Evolutionary conservation across 1,140 invertebrate genomes (phyloP), one percentile per base, ranked within the genome.

Genomic region (Leguminivora glycinivorella): DNA sequence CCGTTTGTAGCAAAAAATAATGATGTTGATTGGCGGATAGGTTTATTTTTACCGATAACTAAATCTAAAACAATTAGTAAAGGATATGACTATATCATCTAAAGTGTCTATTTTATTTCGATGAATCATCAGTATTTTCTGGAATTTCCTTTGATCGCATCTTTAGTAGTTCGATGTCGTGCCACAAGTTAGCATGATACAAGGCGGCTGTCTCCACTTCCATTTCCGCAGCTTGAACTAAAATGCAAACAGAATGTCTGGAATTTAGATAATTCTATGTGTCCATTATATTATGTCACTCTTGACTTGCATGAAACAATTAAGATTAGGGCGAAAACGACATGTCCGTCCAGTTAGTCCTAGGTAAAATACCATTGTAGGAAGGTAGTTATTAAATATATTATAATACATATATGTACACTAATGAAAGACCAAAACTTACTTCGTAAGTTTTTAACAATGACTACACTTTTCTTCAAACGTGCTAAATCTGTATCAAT

Each of bases 191-290:
- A 4, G 80, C 77, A 40, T 84, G 84, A 71, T 82, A 83, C 26
- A 85, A 58, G 6, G 80, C 81, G n/a, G 85, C 84, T 6, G 73
- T 82, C 76, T 89, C 84, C 3, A 87, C 81, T 77, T 87, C 87
- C 70, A 88, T 79, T 75, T 89, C 84, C 17, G 83, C 83, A 29
- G 81, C 87, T 40, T 68, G 66, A 40, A 89, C 87, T 87, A 68
- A 60, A 76, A 80, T 52, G 10, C 7, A 38, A 38, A 38, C 34
- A 38, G 34, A 38, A 38, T 38, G 34, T 38, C 10, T 3, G 34
- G 3, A 38, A 38, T n/a, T n/a, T n/a, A n/a, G n/a, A n/a, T n/a
- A n/a, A n/a, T n/a, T n/a, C n/a, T n/a, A n/a, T n/a, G n/a, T n/a
- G n/a, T n/a, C n/a, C n/a, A n/a, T n/a, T n/a, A n/a, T n/a, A n/a